A percentile compares a stretch with the other conserved stretches of the same genome.
phyloP scores from a whole-genome alignment of 2,888 invertebrate species.

The Eumacrocentrus americanus region DNA sequence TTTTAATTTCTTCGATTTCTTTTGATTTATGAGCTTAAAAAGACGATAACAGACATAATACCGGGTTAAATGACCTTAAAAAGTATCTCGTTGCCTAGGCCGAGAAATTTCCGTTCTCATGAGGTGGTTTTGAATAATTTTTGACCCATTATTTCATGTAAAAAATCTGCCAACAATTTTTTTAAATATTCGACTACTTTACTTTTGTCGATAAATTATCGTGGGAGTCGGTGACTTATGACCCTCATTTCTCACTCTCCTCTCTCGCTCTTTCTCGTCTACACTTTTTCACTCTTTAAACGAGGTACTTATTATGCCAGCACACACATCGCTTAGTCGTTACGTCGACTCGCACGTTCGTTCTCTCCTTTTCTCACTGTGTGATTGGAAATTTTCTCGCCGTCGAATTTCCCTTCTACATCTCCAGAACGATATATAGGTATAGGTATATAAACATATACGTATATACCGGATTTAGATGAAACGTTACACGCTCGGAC shows the following conservation, averaged over 20 bases:
- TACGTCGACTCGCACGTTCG: slow-evolving; percentile 34
- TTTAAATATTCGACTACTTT: not conserved
- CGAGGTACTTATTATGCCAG: slow-evolving; percentile 43
- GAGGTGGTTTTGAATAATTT: too few species aligned
- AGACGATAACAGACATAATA: too few species aligned
- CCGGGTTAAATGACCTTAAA: too few species aligned
- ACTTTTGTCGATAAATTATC: slow-evolving; percentile 25
- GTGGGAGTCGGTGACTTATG: slow-evolving; percentile 38
- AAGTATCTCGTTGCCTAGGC: too few species aligned
- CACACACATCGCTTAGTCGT: slow-evolving; percentile 51
- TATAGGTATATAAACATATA: not conserved
- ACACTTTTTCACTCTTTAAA: slow-evolving; percentile 19
- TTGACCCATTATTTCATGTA: too few species aligned
- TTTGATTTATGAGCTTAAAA: too few species aligned
- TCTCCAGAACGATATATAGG: not conserved
- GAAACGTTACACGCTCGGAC: slow-evolving; percentile 41
- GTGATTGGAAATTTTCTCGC: slow-evolving; percentile 18
- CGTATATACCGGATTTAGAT: not conserved
- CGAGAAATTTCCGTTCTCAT: too few species aligned
- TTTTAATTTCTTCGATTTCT: too few species aligned
- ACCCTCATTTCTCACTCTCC: slow-evolving; percentile 20
- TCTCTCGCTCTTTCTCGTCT: slow-evolving; percentile 5
- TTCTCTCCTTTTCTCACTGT: not conserved
- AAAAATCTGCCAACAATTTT: too few species aligned
- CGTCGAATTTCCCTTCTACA: not conserved